These are phyloP conservation scores for Andrena bicolor DNA, from an alignment of 2,888 invertebrate genomes.

Conservation along the genomic window DNA sequence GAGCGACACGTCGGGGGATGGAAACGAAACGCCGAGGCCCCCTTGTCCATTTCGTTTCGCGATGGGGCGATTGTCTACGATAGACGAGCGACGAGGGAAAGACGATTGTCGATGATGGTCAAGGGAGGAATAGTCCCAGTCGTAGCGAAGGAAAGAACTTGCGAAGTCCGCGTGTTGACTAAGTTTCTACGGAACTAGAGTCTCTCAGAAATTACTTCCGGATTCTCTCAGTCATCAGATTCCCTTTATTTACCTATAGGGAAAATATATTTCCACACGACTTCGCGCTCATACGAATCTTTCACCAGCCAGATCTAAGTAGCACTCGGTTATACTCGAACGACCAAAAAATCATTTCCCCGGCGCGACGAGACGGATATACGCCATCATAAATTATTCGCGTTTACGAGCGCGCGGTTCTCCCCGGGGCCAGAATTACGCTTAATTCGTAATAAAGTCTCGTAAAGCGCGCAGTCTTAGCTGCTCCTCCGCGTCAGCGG, in stretches of 20 bases:
- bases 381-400: slow-evolving; percentile 64
- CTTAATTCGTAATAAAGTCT: slow-evolving; percentile 78
- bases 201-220: too few relatives aligned
- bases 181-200: too few relatives aligned
- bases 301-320: background rate
- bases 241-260: too few relatives aligned
- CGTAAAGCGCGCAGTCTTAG: slow-evolving; percentile 73
- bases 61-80: too few relatives aligned
- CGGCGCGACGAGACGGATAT: background rate
- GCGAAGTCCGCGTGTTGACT: too few relatives aligned
- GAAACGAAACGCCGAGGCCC: slow-evolving; percentile 3
- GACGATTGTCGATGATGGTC: too few relatives aligned
- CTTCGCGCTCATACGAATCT: background rate
- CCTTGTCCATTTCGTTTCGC: background rate
- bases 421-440: slow-evolving; percentile 57
- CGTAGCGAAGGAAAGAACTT: too few relatives aligned
- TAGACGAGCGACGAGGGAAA: too few relatives aligned
- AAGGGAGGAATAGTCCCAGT: too few relatives aligned
- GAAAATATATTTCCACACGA: too few relatives aligned
- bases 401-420: slow-evolving; percentile 75
- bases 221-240: too few relatives aligned
- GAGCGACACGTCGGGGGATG: slow-evolving; percentile 13
- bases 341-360: slow-evolving; percentile 38
- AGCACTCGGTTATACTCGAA: background rate
- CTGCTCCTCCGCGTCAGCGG: slow-evolving; percentile 66